Evolutionary conservation across 2,888 invertebrate genomes (phyloP), one percentile per base, ranked within the genome.

Genomic region (Volucella zonaria): DNA sequence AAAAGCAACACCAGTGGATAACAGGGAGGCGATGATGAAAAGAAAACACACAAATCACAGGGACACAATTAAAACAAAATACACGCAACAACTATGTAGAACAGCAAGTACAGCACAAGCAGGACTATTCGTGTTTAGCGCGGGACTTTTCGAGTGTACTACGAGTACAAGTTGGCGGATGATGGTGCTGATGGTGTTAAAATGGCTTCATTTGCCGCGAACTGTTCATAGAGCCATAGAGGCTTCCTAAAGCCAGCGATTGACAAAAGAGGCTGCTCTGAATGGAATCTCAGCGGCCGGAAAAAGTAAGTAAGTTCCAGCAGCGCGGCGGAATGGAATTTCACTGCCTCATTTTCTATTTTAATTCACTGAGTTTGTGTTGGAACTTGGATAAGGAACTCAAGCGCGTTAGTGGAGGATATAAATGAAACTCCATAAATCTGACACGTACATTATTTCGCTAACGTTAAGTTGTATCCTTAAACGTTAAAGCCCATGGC

Each of bases 61-160:
- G 62, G 70, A 76, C 68, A 81, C 64, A 81, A 81, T 81, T 76
- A 81, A 81, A 81, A 81, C 76, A 64, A 70, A 76, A 81, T 76
- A 74, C 38, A 40, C 12, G 67, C 42, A 43, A 73, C 74, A 47
- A 75, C 56, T 75, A 54, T 66, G 52, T 43, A 56, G 54, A 40
- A 64, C 51, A 38, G 61, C 56, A 51, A 54, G 40, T 18, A 40
- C 47, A 45, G 14, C 42, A 51, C n/a, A 14, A 31, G 15, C 18
- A n/a, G 10, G 23, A 12, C 6, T 6, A 31, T 31, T 31, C 31
- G 31, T 31, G 31, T 31, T 6, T 31, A 31, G 31, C 31, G 6
- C 4, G 31, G 6, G 6, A 31, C 31, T 6, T 31, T 31, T 31
- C 31, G 31, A 31, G 31, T 31, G 31, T 31, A 31, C 31, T 31